Evolutionary conservation across 2,797 vertebrate genomes (phyloP).

Genomic region (Gadopsis marmoratus): DNA sequence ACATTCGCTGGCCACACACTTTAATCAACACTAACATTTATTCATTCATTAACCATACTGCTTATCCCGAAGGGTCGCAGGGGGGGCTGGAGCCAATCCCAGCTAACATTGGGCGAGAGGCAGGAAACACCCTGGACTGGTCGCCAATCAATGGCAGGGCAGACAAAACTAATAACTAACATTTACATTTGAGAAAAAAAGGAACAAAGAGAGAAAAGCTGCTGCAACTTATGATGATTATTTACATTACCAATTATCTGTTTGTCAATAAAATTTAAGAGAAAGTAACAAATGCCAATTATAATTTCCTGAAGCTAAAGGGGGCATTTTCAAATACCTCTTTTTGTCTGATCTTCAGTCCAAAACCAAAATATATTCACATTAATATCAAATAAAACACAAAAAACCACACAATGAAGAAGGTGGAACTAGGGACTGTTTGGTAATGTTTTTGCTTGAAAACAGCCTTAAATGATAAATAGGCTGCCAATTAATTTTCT

Average conservation of each 20-base stretch:
- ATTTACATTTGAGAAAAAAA: background rate
- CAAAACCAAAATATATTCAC: background rate
- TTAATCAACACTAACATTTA: background rate
- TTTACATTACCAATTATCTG: background rate
- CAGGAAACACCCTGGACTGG: too few relatives aligned
- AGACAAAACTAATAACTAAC: too few relatives aligned
- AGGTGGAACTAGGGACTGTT: background rate
- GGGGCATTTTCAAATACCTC: background rate
- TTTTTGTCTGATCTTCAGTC: background rate
- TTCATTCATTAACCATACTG: too few relatives aligned
- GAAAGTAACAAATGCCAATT: background rate
- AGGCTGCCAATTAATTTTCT: background rate
- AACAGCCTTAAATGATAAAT: background rate
- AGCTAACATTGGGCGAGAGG: too few relatives aligned
- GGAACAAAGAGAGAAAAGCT: background rate
- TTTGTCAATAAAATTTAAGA: background rate
- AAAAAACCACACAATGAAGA: background rate
- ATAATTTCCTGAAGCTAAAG: background rate
- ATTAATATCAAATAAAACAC: background rate
- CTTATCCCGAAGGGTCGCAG: too few relatives aligned
- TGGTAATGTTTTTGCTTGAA: too few relatives aligned
- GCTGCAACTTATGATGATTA: background rate
- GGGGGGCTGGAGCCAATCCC: too few relatives aligned
- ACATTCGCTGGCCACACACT: background rate
- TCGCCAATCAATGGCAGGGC: too few relatives aligned